Conservation (phyloP, 2,888 invertebrate species). For the Dendrolimus pini region DNA sequence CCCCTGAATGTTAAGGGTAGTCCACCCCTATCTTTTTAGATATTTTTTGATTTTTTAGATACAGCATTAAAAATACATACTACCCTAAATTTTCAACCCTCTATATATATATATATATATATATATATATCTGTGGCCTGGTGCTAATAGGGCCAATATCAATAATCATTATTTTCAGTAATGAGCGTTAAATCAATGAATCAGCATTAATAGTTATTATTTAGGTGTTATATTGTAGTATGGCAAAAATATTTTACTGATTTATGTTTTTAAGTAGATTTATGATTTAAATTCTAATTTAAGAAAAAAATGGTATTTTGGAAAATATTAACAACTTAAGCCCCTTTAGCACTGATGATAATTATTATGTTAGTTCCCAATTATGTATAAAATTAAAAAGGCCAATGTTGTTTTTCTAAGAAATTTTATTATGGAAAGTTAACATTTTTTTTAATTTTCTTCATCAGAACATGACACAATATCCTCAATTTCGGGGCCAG, state of each 20-base stretch:
- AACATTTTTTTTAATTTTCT: conserved; percentile 8
- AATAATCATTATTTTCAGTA: too few relatives aligned
- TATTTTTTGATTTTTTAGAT: too few relatives aligned
- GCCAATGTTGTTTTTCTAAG: conserved; percentile 10
- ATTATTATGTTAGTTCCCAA: conserved; percentile 6
- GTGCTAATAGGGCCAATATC: too few relatives aligned
- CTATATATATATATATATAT: too few relatives aligned
- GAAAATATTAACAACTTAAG: conserved; percentile 10
- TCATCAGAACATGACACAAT: conserved; percentile 4
- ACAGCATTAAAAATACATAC: too few relatives aligned
- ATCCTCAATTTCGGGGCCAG: conserved; percentile 8
- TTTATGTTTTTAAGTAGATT: conserved; percentile 10
- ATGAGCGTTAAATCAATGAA: too few relatives aligned
- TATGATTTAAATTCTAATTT: conserved; percentile 8
- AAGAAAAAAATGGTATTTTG: conserved; percentile 7
- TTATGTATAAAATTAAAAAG: conserved; percentile 8
- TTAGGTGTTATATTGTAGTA: conserved; percentile 8
- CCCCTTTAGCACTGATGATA: conserved; percentile 10
- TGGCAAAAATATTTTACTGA: conserved; percentile 2
- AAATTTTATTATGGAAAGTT: conserved; percentile 8
- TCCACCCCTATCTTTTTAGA: too few relatives aligned
- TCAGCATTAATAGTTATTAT: too few relatives aligned
- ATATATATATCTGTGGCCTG: too few relatives aligned
- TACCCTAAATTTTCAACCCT: too few relatives aligned
- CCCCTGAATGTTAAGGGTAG: too few relatives aligned